Base-by-base conservation (phyloP, 1,140 invertebrate species). In the Monomorium pharaonis region DNA sequence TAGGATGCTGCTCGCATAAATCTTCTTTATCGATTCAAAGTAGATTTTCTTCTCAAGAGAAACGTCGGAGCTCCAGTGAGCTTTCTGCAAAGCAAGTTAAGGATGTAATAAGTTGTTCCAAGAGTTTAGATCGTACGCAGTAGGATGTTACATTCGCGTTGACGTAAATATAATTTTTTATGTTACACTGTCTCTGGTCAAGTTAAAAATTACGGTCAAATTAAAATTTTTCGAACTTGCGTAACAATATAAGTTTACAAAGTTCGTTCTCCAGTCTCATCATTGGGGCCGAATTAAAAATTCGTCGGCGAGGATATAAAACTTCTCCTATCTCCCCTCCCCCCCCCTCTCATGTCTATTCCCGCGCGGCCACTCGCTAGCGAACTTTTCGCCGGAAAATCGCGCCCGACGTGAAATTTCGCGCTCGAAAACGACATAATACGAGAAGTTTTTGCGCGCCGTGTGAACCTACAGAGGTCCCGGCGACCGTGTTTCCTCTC, bases 291-390 rank as follows among this genome's bases (percentile, higher is more conserved):
- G 33, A 81, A 70, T 72, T 81, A 56, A 72, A 58, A 81, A 70
- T 81, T 58, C 37, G 78, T 21, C 12, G 9, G n/a, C 77, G 18
- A 16, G 14, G 24, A 37, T 30, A 27, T 33, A 24, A n/a, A 80
- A 80, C 47, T 80, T 80, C 47, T 69, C 30, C 14, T 33, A 80
- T 80, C 69, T 80, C 27, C 62, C n/a, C 47, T 80, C 69, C 47
- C 54, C 30, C 14, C 47, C 69, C 69, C 69, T 80, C 27, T 47
- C 21, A 14, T 30, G 33, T 42, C 62, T 67, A 27, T 80, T 44
- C 10, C 24, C 33, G 47, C 10, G 16, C 77, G 44, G 7, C 16
- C 12, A 21, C 2, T 33, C 44, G 24, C 30, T n/a, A 62, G 54
- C 18, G 16, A 77, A 77, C 58, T 77, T 63, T 24, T 24, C 24